phyloP scores from a whole-genome alignment of 2,888 invertebrate species.

The Anoncus sp. region DNA sequence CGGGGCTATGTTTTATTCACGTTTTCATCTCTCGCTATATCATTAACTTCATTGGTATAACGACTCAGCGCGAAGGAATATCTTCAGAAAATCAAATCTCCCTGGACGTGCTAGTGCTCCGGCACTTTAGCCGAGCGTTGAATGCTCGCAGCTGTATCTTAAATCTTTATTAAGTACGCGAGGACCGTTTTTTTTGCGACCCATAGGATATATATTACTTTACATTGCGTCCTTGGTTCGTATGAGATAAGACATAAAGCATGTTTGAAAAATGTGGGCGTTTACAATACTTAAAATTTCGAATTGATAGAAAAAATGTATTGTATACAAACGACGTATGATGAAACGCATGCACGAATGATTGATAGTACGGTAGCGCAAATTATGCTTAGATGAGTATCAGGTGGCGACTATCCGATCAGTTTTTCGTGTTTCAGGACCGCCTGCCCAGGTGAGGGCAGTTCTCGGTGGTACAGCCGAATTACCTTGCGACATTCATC shows the following conservation, averaged over 20 bases:
- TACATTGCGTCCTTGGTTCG: no score
- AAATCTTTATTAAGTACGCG: neutral
- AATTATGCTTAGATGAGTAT: slow-evolving; percentile 59
- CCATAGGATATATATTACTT: no score
- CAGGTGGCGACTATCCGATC: slow-evolving; percentile 75
- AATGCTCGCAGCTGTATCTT: neutral
- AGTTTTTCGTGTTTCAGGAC: slow-evolving; percentile 84
- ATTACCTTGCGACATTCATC: slow-evolving; percentile 94
- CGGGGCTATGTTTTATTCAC: slow-evolving; percentile 20
- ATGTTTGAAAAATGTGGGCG: no score
- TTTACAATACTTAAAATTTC: no score
- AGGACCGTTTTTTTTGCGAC: neutral
- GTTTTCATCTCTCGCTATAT: slow-evolving; percentile 3
- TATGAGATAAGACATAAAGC: no score
- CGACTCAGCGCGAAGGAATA: slow-evolving; percentile 35
- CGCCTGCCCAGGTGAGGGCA: slow-evolving; percentile 87
- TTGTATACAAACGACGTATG: no score
- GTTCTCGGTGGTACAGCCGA: slow-evolving; percentile 92
- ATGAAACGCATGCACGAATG: slow-evolving; percentile 31
- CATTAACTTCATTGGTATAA: slow-evolving; percentile 11
- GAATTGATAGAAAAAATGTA: no score
- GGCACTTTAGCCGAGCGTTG: neutral
- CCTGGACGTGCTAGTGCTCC: neutral
- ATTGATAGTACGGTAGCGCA: slow-evolving; percentile 68
- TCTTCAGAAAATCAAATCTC: slow-evolving; percentile 18